Base-by-base conservation (phyloP, 53 echinoderm and acorn worm genomes). In the Patiria pectinifera region DNA sequence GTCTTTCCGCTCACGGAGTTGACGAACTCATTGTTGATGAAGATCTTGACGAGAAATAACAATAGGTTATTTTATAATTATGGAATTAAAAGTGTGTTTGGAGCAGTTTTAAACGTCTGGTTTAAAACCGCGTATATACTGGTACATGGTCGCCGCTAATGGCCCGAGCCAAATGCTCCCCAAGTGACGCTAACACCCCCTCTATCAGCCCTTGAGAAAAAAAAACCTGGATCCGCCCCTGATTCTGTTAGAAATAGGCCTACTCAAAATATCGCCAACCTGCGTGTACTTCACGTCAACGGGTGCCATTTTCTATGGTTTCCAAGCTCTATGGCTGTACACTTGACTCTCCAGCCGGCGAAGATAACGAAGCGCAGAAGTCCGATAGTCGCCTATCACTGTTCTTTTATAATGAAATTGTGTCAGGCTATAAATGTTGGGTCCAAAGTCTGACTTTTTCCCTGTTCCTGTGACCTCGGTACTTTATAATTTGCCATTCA, bases 1-100 rank as follows among this genome's bases (percentile, higher is more conserved):
- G 82, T 93, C 76, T 93, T 93, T 10, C 90, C 89, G 35, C 93
- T 93, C 60, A 89, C 89, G 9, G 93, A 93, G 83, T 93, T 63
- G 21, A 93, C 93, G 83, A 93, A 93, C 93, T 93, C 93, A 90
- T 93, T 93, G 83, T 93, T 93, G 75, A 93, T 93, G 74, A 93
- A 93, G 60, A 93, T 89, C 93, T 93, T 58, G 12, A 22, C 44
- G 16, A 35, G 26, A 26, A 76, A 48, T 26, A 35, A 35, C 35
- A 59, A 85, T 13, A 35, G 35, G 35, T 35, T 35, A 35, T 35
- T 35, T 35, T 35, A 35, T 35, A 1, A 35, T 35, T 35, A 35
- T 0, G 35, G 35, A 0, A 35, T 0, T 35, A 35, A 35, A 0
- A 35, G 35, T 35, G 35, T 35, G 1, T 35, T 35, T 35, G 35